Base-by-base conservation (phyloP, 2,113 vertebrate genomes). In the Acrocephalus arundinaceus region DNA sequence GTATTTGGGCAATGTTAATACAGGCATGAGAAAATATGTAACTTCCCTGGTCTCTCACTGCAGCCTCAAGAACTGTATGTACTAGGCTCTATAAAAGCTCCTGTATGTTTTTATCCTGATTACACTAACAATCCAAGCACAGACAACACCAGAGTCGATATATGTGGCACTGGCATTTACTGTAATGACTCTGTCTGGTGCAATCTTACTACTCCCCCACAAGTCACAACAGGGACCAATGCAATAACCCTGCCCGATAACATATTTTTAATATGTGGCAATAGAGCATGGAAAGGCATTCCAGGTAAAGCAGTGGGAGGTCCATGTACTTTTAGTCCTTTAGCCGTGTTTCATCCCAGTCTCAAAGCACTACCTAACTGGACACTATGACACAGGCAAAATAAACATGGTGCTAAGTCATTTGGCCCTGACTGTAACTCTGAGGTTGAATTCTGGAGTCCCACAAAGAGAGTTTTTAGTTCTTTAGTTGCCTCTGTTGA, bases 341-440 rank as follows among this genome's bases (percentile, higher is more conserved):
- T 37, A 20, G 37, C 33, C 16, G 13, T 18, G 45, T 61, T 71
- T 51, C 30, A 43, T 15, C 31, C 35, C 30, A n/a, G 22, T n/a
- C 31, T 41, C 0, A 0, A 71, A 52, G 23, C 19, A 15, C 4
- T n/a, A 27, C 12, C 37, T 41, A 15, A 82, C 18, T 30, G 55
- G 37, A 35, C 12, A 19, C 12, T 24, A 30, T 0, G 0, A 22
- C 11, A n/a, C 1, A 9, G 24, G 24, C 0, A 2, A 67, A 55
- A 46, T 13, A 45, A 45, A 30, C 0, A 0, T 23, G 10, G 15
- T 45, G 12, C 12, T 23, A 11, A 45, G 20, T 55, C 15, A 12
- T 24, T 45, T 66, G 49, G 15, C 25, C 31, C 49, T n/a, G 23
- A 17, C 18, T 28, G 30, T 22, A 22, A 65, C 59, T 78, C 48